These are phyloP conservation scores for Drosophila mulleri DNA, from an alignment of 2,888 invertebrate genomes.

Conservation along the genomic window DNA sequence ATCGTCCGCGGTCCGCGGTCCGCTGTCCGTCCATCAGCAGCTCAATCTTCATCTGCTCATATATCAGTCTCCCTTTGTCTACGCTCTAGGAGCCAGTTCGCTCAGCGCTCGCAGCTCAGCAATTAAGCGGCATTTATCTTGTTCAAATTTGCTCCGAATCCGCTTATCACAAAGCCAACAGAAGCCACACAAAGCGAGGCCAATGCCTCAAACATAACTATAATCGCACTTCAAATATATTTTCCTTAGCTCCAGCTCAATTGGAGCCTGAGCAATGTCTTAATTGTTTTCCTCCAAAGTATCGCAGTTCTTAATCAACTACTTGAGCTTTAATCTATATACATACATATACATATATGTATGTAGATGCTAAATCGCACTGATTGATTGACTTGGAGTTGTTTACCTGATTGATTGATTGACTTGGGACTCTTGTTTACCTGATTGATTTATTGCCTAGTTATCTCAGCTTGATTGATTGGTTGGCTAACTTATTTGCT, in stretches of 20 bases:
- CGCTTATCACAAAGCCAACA: slow-evolving; percentile 54
- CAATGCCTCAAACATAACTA: slow-evolving; percentile 15
- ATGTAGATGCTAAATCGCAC: not conserved
- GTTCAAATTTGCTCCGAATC: slow-evolving; percentile 59
- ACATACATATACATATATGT: too few species aligned
- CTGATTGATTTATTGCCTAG: too few species aligned
- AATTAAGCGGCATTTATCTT: slow-evolving; percentile 75
- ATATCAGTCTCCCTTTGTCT: slow-evolving; percentile 42
- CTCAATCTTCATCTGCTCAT: slow-evolving; percentile 29
- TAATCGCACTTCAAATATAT: slow-evolving; percentile 19
- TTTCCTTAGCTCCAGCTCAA: not conserved
- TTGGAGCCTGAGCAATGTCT: not conserved
- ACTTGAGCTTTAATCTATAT: not conserved
- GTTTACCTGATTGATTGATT: not conserved
- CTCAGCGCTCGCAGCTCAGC: slow-evolving; percentile 33
- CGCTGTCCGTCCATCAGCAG: not conserved
- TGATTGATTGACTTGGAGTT: not conserved
- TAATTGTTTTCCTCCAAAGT: not conserved
- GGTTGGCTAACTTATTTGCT: too few species aligned
- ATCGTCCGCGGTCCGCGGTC: not conserved
- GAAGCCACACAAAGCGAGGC: slow-evolving; percentile 29
- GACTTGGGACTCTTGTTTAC: too few species aligned
- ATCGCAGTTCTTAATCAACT: not conserved
- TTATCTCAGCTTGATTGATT: not conserved
- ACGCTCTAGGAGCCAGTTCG: slow-evolving; percentile 26